Base-by-base conservation (phyloP, 1,140 invertebrate genomes). In the Ceratosolen solmsi region DNA sequence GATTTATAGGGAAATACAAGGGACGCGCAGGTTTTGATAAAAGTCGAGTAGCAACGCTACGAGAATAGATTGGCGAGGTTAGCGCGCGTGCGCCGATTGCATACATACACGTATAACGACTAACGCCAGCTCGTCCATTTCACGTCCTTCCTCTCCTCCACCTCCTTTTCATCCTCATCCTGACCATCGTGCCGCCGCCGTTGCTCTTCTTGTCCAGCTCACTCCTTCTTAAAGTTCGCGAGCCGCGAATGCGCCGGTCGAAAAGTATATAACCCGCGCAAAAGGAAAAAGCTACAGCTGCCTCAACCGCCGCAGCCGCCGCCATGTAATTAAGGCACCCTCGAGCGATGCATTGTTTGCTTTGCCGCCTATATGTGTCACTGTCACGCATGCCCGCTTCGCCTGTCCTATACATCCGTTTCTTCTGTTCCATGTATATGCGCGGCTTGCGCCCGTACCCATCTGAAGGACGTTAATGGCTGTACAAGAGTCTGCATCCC, bases 281-380 rank as follows among this genome's bases (percentile, higher is more conserved):
- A 84, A 86, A 84, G 84, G 83, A 86, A 87, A 85, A 86, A 86
- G 71, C 71, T 30, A 58, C 58, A 22, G 84, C n/a, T n/a, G n/a
- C n/a, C n/a, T n/a, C n/a, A n/a, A n/a, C n/a, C n/a, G n/a, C n/a
- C n/a, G n/a, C n/a, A n/a, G n/a, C n/a, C n/a, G n/a, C 86, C 84
- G 85, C 79, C 76, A 86, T 86, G 88, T 89, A 89, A 89, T 87
- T 88, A 89, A 88, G 87, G 87, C 87, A 86, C 87, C 85, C 86
- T 86, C 84, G 85, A 87, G 86, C 85, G 83, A 83, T 86, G 86
- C 86, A 88, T 88, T 89, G 87, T 88, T 88, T 88, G 87, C 86
- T 84, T 86, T 84, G 86, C 86, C 87, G 87, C 87, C 88, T 89
- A 88, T 88, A 88, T 88, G 87, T 88, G 88, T 88, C 88, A 89